These are phyloP conservation scores for Elysia crispata DNA, from an alignment of 2,888 invertebrate genomes.

Conservation along the genomic window DNA sequence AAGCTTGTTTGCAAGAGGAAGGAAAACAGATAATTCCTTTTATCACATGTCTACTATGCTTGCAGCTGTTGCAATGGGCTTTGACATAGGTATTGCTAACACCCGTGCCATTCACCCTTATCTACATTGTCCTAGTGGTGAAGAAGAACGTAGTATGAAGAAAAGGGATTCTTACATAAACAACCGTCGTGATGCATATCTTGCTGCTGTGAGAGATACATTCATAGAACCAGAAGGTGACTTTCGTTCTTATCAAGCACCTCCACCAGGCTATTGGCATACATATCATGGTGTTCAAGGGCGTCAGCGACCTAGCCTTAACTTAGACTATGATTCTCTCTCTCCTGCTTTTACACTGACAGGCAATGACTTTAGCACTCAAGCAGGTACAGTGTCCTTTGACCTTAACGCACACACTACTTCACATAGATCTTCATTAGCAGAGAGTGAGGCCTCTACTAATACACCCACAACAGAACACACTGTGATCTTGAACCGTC, in stretches of 20 bases:
- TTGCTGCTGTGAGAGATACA: constrained; percentile 73
- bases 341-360: constrained; percentile 41
- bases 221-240: constrained; percentile 72
- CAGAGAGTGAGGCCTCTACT: constrained; percentile 66
- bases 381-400: constrained; percentile 4
- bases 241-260: constrained; percentile 64
- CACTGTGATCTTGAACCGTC: constrained; percentile 63
- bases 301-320: constrained; percentile 77
- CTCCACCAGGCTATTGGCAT: constrained; percentile 80
- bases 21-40: constrained; percentile 82
- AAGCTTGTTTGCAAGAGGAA: constrained; percentile 46
- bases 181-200: constrained; percentile 74
- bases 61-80: constrained; percentile 92
- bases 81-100: constrained; percentile 93
- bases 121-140: constrained; percentile 54
- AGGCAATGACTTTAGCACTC: constrained; percentile 18
- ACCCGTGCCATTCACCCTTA: constrained; percentile 70
- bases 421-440: constrained; percentile 63
- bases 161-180: constrained; percentile 69
- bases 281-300: constrained; percentile 91
- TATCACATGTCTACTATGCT: constrained; percentile 95
- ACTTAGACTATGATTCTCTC: constrained; percentile 60
- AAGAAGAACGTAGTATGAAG: constrained; percentile 52
- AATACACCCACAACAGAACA: constrained; percentile 63
- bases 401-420: constrained; percentile 56